Evolutionary conservation across 1,140 invertebrate species (phyloP).

Genomic region (Sycophaga agraensis): DNA sequence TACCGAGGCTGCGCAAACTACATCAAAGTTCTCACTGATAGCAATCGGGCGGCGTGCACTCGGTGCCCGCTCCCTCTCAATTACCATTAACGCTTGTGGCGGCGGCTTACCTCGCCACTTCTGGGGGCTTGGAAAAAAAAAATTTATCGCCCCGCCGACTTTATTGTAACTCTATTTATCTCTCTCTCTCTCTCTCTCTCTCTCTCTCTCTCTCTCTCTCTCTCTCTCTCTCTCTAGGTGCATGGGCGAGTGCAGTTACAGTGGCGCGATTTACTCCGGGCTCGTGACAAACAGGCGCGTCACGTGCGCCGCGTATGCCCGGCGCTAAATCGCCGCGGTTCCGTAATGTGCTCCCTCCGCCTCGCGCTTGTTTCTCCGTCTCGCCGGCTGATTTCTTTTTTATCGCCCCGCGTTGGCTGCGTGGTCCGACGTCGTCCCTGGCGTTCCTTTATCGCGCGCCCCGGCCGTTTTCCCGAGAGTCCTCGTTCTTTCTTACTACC

Average conservation of each 20-base stretch:
- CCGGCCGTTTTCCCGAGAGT: background rate
- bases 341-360: no score
- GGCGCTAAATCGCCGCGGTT: no score
- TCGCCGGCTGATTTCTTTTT: constrained; percentile 9
- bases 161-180: background rate
- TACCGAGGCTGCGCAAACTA: no score
- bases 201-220: background rate
- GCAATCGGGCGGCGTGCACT: no score
- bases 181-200: background rate
- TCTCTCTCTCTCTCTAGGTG: background rate
- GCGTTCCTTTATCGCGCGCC: constrained; percentile 13
- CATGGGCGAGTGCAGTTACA: no score
- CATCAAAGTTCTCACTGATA: no score
- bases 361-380: background rate
- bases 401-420: background rate
- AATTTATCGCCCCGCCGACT: constrained; percentile 6
- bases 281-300: background rate
- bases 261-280: no score
- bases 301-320: no score
- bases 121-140: constrained; percentile 3
- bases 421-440: background rate
- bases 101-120: background rate
- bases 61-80: background rate
- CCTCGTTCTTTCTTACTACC: constrained; percentile 15
- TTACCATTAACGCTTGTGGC: background rate